Percentiles rank a stretch among this genome's conserved stretches.
phyloP scores from a whole-genome alignment of 2,113 vertebrate genomes.

The Nipponia nippon region DNA sequence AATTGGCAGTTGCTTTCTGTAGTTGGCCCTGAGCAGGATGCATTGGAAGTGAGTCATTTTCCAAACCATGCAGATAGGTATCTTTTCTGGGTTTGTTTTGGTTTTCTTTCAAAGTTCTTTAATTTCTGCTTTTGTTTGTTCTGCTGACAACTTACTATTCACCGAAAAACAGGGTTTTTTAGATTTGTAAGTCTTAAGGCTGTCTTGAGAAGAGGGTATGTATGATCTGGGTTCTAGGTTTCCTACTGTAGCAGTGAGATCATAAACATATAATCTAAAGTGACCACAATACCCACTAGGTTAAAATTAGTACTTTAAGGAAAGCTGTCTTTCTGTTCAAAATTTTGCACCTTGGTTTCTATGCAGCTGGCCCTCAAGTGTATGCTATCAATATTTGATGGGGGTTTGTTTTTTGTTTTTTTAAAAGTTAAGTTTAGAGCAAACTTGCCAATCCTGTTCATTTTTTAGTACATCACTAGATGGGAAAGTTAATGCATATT shows the following conservation, averaged over 20 bases:
- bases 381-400: background rate
- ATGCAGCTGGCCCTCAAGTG: background rate
- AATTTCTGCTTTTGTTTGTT: background rate
- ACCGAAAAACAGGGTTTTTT: fast-evolving
- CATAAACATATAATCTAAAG: background rate
- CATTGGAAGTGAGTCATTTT: background rate
- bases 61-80: background rate
- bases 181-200: background rate
- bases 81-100: background rate
- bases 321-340: background rate
- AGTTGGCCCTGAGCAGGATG: background rate
- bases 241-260: background rate
- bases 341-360: background rate
- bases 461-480: background rate
- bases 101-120: background rate
- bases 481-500: background rate
- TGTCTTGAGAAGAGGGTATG: background rate
- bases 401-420: background rate
- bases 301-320: background rate
- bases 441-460: background rate
- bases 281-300: background rate
- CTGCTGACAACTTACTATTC: background rate
- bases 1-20: background rate
- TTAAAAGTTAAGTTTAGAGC: background rate
- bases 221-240: background rate